Conservation (phyloP, 1,140 invertebrate genomes). For the Drosophila cardini region DNA sequence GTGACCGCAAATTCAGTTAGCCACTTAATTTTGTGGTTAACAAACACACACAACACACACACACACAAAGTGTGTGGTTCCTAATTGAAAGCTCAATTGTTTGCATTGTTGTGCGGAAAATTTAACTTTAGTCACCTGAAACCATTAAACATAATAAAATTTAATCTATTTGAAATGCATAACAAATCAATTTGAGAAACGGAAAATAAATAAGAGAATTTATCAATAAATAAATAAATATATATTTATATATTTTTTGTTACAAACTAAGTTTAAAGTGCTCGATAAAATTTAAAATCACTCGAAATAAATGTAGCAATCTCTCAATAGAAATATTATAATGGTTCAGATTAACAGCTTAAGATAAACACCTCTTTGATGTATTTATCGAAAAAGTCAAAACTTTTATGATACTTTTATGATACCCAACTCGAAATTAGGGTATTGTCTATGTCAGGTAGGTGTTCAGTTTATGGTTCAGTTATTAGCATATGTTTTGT, state of each 20-base stretch:
- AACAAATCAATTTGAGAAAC: slow-evolving; percentile 30
- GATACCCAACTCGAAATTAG: slow-evolving; percentile 48
- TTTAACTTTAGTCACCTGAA: background rate
- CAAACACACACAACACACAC: slow-evolving; percentile 40
- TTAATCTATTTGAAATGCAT: slow-evolving; percentile 25
- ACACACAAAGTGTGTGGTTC: slow-evolving; percentile 23
- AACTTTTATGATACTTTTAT: slow-evolving; percentile 55
- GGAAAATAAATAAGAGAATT: background rate
- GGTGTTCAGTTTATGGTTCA: slow-evolving; percentile 48
- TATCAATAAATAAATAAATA: no score
- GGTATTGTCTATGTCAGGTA: slow-evolving; percentile 45
- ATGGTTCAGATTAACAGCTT: slow-evolving; percentile 53
- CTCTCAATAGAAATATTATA: slow-evolving; percentile 50
- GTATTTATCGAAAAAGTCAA: slow-evolving; percentile 33
- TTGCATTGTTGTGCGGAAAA: slow-evolving; percentile 14
- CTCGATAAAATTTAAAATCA: background rate
- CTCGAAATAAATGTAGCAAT: slow-evolving; percentile 5
- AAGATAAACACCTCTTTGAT: slow-evolving; percentile 46
- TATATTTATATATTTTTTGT: no score
- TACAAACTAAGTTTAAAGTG: no score
- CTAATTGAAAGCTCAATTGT: slow-evolving; percentile 77
- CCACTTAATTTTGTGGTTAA: slow-evolving; percentile 78
- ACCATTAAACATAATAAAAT: slow-evolving; percentile 28
- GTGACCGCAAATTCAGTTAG: slow-evolving; percentile 74
- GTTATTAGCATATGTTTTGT: slow-evolving; percentile 41